A percentile compares a stretch with the other conserved stretches of the same genome.
Conservation (phyloP, 2,113 vertebrate species). For the Gallinago media region DNA sequence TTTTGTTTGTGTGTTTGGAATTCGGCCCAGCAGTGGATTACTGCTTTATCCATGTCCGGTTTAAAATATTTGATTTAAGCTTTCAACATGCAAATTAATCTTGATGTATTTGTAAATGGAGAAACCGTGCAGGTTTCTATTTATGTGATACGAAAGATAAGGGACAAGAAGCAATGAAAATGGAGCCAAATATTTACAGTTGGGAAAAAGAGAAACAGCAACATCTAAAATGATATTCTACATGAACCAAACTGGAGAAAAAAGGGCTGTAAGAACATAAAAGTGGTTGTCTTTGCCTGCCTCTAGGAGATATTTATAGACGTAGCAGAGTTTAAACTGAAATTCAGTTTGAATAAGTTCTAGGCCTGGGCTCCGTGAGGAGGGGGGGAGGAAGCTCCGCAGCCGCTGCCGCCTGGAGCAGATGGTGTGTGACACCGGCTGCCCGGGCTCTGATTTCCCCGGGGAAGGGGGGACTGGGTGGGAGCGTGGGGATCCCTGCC, state of each 20-base stretch:
- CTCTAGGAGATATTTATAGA: not conserved
- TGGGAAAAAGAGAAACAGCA: slow-evolving; percentile 32
- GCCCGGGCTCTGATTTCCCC: not conserved
- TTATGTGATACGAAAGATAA: slow-evolving; percentile 33
- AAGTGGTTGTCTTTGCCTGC: not conserved
- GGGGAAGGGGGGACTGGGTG: not conserved
- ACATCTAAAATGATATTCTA: not conserved
- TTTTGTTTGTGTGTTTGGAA: slow-evolving; percentile 64
- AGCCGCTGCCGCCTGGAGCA: not conserved
- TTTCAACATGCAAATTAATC: slow-evolving; percentile 71
- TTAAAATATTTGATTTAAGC: slow-evolving; percentile 72
- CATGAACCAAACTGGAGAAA: not conserved
- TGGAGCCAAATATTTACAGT: slow-evolving; percentile 50
- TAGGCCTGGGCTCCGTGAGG: not conserved
- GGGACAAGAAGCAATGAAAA: slow-evolving; percentile 37
- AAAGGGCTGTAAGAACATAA: not conserved
- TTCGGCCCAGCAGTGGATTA: slow-evolving; percentile 56
- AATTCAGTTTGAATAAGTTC: not conserved
- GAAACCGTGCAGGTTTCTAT: slow-evolving; percentile 42
- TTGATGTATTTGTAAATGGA: slow-evolving; percentile 35
- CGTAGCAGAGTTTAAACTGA: not conserved
- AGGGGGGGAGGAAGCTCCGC: not conserved
- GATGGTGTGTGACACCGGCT: not conserved
- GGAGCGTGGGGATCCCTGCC: accelerated
- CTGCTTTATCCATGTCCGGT: slow-evolving; percentile 42